Base-by-base conservation (phyloP, 2,113 vertebrate genomes). In the Caretta caretta region DNA sequence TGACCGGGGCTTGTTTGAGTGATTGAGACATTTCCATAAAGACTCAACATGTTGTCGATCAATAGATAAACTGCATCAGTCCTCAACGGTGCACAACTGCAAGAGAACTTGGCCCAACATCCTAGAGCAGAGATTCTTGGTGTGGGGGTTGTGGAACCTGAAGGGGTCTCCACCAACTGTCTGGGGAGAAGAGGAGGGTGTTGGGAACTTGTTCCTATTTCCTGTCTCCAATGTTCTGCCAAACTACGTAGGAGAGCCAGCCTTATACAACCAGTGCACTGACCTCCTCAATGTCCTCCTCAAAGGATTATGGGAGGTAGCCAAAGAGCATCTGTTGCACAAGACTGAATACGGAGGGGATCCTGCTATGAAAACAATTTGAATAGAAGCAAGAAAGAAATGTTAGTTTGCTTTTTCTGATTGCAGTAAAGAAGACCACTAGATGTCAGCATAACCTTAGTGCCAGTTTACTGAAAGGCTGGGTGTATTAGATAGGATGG, bases 261-360 rank as follows among this genome's bases (percentile, higher is more conserved):
- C 69, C 62, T 25, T 0, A 1, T 0, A 2, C 22, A 3, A 5
- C 3, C 1, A 12, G 5, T 8, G 10, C 25, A 3, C 8, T 0
- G 5, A 5, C 6, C 46, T 53, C 48, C 8, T 2, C 62, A 35
- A 17, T 1, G 78, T n/a, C 8, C 1, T 1, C 4, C 29, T 54
- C 22, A 1, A 0, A 54, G 24, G 46, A 42, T 5, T 51, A 0
- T 20, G 84, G n/a, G 29, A 22, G 25, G 7, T 29, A 38, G 49
- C 1, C 1, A 0, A 17, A 49, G 8, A 3, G 27, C 5, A 11
- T 8, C 31, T 2, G 81, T 5, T 0, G 1, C 38, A 59, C 57
- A 1, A 65, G 50, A 50, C 85, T 10, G 82, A 48, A 56, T 9
- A 6, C 0, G n/a, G 48, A 6, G 0, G n/a, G 48, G 89, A 27